Base-by-base conservation (phyloP, 2,888 invertebrate genomes). In the Drosophila siamana region DNA sequence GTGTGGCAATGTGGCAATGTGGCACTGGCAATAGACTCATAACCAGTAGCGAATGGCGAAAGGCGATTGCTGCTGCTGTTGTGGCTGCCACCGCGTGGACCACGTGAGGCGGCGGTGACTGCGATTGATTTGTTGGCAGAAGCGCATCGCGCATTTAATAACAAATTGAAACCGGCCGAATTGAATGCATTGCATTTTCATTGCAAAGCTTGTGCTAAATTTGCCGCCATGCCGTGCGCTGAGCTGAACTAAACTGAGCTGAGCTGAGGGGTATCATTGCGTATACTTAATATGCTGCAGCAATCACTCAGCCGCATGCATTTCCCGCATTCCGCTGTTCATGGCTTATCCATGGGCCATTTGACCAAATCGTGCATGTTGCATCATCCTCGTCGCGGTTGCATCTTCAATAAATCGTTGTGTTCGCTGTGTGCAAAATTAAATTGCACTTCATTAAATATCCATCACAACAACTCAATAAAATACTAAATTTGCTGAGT, bases 401-500 rank as follows among this genome's bases (percentile, higher is more conserved):
- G 61, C 64, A 51, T 72, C 67, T 69, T 74, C 74, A 74, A 69
- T 79, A 70, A 79, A 82, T 77, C 72, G 79, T 63, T 50, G 72
- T 51, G 33, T 33, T 59, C 8, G 24, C 28, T 36, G 38, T 47
- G 13, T 41, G 48, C 44, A 74, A 86, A 87, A 79, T 72, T 52
- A 67, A 88, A 88, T 66, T 79, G 77, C 89, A 89, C 79, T 86
- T 88, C 85, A 86, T 86, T 86, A 89, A 84, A 86, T 75, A 79
- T 69, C 75, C 89, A 89, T 86, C 85, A 77, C 74, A 81, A 79
- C 82, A 89, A 87, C 87, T 89, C 88, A 89, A 86, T 89, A 81
- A 89, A 87, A 86, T 77, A 74, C 85, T 85, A 72, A 77, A 84
- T 84, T 84, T 67, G 52, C 63, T 57, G 52, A 47, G 43, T 43